Percentiles rank a stretch among this genome's conserved stretches.
Conservation (phyloP, 2,113 vertebrate genomes). For the Atractosteus spatula region DNA sequence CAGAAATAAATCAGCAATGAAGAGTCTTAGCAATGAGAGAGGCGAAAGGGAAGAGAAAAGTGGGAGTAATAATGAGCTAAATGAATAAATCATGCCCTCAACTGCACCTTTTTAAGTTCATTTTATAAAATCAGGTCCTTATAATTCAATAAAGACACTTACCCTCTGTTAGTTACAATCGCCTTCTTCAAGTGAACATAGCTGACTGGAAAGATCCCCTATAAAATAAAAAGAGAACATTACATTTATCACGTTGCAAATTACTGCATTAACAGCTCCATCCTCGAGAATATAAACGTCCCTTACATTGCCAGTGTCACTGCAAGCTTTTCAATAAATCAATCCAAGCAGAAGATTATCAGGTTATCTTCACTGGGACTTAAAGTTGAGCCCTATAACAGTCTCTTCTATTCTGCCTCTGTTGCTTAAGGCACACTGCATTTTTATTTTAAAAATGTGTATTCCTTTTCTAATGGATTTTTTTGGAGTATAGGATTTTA, state of each 20-base stretch:
- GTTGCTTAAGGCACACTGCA: not conserved
- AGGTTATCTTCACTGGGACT: not conserved
- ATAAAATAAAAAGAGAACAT: slow-evolving; percentile 34
- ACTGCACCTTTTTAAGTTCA: not conserved
- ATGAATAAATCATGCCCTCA: slow-evolving; percentile 10
- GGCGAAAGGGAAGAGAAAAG: not conserved
- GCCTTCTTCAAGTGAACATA: slow-evolving; percentile 75
- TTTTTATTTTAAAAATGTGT: not conserved
- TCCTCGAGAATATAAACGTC: not conserved
- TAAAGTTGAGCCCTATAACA: not conserved
- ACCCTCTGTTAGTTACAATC: slow-evolving; percentile 74
- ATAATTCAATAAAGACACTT: slow-evolving; percentile 33
- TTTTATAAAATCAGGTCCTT: slow-evolving; percentile 11
- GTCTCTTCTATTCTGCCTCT: not conserved
- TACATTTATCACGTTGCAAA: slow-evolving; percentile 4
- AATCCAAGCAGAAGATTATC: not conserved
- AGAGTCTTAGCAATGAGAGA: too few relatives aligned
- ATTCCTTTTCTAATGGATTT: not conserved
- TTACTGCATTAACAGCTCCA: not conserved
- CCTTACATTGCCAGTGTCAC: not conserved
- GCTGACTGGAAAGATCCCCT: slow-evolving; percentile 73
- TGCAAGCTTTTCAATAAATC: not conserved
- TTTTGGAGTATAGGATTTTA: not conserved
- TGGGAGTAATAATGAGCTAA: slow-evolving; percentile 5
- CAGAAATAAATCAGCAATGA: not conserved